Evolutionary conservation across 2,113 vertebrate genomes (phyloP), one percentile per base, ranked within the genome.

Genomic region (Colaptes auratus): DNA sequence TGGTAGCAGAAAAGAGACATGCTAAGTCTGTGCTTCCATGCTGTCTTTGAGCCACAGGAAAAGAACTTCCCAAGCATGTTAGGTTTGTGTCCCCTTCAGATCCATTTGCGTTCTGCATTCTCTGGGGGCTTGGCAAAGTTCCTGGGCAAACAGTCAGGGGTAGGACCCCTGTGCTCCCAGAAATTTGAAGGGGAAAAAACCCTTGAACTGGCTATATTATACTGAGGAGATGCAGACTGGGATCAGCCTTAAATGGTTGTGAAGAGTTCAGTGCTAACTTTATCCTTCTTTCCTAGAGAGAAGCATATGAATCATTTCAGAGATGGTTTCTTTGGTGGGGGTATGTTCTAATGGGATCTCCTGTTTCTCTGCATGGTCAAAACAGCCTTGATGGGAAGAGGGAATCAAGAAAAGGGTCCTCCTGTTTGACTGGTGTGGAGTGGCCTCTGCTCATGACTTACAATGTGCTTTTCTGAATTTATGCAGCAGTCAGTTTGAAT

Each of bases 391-490:
- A 36, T 56, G n/a, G 65, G 33, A 65, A 71, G 17, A 11, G 35
- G 6, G 3, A 39, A 89, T 39, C 35, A 77, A 44, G 24, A 61
- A 56, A 35, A 64, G 19, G 64, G 48, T 66, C 27, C 63, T 82
- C 9, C 61, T 39, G 17, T 74, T 56, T 33, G 39, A 18, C 20
- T 35, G 24, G 12, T 46, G 19, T 64, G 60, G 59, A 79, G 20
- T 8, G 2, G 44, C 44, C 39, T 72, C 63, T 18, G 12, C 58
- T 79, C 0, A 0, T 59, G 67, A 91, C 30, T 58, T n/a, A 30
- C 30, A 42, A 17, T 73, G 74, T 76, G 91, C 86, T 89, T 95
- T 88, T 89, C 90, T 92, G 93, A 91, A 65, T 91, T 84, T 35
- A 66, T 80, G 72, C 74, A 90, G 44, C 67, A 35, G 50, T 25